These are phyloP conservation scores for Ctenoplectra terminalis DNA, from an alignment of 1,140 invertebrate genomes.

Conservation along the genomic window DNA sequence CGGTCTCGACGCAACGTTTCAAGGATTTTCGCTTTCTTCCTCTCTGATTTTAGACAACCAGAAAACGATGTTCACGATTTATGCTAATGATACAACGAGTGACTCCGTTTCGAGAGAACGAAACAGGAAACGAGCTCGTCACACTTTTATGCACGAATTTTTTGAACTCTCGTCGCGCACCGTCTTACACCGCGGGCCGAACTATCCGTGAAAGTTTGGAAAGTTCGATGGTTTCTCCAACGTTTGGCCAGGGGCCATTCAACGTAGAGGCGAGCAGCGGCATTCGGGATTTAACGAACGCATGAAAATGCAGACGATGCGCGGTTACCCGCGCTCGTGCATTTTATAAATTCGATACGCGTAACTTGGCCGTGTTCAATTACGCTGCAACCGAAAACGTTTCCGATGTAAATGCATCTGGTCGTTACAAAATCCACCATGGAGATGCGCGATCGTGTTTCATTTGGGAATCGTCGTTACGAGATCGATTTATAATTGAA, in stretches of 20 bases:
- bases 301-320: background rate
- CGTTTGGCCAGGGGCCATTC: slow-evolving; percentile 37
- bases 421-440: slow-evolving; percentile 34
- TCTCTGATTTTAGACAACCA: background rate
- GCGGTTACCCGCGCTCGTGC: background rate
- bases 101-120: background rate
- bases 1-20: background rate
- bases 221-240: slow-evolving; percentile 43
- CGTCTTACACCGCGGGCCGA: background rate
- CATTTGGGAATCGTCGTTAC: slow-evolving; percentile 29
- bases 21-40: background rate
- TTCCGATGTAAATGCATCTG: slow-evolving; percentile 24
- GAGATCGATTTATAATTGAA: slow-evolving; percentile 36
- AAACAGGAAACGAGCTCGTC: background rate
- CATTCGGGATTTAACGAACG: background rate
- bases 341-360: slow-evolving; percentile 40
- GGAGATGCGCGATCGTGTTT: background rate
- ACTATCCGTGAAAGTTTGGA: slow-evolving; percentile 40
- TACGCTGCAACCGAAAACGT: slow-evolving; percentile 9
- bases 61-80: background rate
- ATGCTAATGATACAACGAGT: background rate
- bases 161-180: slow-evolving; percentile 5
- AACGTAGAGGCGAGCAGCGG: background rate
- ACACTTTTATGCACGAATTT: background rate
- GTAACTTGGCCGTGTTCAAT: slow-evolving; percentile 17